Evolutionary conservation across 1,140 invertebrate genomes (phyloP).

Genomic region (Diabrotica virgifera): DNA sequence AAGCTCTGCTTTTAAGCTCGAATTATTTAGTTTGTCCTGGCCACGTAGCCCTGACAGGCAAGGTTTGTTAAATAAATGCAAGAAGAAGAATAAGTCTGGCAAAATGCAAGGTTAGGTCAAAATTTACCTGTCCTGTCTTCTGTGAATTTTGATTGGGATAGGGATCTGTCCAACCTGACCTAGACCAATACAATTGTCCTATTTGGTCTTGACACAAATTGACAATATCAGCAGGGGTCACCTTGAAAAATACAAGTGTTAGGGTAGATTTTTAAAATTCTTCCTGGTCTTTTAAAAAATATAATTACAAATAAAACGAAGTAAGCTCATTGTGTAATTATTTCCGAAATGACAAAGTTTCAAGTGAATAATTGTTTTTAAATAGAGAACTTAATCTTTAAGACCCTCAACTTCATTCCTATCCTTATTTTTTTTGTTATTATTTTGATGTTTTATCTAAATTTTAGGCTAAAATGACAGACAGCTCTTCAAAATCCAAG

Average conservation of each 20-base stretch:
- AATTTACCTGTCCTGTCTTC: too few relatives aligned
- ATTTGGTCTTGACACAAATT: background rate
- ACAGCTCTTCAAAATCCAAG: constrained; percentile 56
- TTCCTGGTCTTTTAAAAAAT: too few relatives aligned
- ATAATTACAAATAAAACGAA: background rate
- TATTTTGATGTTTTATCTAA: constrained; percentile 6
- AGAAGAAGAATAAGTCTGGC: too few relatives aligned
- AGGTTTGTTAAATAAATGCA: too few relatives aligned
- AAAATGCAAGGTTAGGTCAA: too few relatives aligned
- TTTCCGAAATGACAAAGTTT: background rate
- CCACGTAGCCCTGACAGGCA: too few relatives aligned
- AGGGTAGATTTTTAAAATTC: too few relatives aligned
- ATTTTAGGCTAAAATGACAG: constrained; percentile 51
- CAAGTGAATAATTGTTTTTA: background rate
- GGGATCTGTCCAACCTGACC: background rate
- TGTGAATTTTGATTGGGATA: background rate
- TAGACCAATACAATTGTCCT: constrained; percentile 15
- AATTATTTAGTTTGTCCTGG: too few relatives aligned
- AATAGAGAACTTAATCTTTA: background rate
- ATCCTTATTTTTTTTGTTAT: constrained; percentile 17
- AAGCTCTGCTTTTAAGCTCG: too few relatives aligned
- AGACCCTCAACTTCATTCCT: background rate
- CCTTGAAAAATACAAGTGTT: too few relatives aligned
- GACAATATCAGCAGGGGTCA: too few relatives aligned
- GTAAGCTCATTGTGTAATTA: background rate